A percentile compares a stretch with the other conserved stretches of the same genome.
phyloP scores from a whole-genome alignment of 2,797 vertebrate genomes.

The Melanotaenia boesemani region DNA sequence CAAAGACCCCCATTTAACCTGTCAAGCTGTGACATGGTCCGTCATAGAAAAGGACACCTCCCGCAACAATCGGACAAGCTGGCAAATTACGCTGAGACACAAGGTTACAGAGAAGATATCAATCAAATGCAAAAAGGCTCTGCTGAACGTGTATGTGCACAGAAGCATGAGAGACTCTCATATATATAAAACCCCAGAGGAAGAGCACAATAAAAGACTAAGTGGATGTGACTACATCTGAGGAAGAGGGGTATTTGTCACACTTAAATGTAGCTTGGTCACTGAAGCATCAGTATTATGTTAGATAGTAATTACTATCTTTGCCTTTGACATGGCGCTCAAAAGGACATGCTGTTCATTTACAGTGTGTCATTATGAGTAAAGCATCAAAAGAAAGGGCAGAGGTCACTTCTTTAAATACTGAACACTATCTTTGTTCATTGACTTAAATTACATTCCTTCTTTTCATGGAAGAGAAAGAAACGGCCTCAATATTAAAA shows the following conservation, averaged over 20 bases:
- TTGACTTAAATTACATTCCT: too few relatives aligned
- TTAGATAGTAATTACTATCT: slow-evolving; percentile 22
- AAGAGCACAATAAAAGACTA: slow-evolving; percentile 35
- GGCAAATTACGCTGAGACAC: slow-evolving; percentile 21
- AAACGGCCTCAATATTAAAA: neutral
- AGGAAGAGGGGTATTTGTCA: slow-evolving; percentile 48
- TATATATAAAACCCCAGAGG: slow-evolving; percentile 5
- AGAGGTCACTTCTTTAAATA: slow-evolving; percentile 14
- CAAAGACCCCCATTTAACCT: slow-evolving; percentile 69
- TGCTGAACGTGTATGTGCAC: slow-evolving; percentile 13
- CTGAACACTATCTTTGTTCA: neutral
- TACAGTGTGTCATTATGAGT: slow-evolving; percentile 11
- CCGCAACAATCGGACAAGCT: slow-evolving; percentile 42
- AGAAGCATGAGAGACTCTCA: slow-evolving; percentile 13
- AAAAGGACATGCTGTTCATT: slow-evolving; percentile 1
- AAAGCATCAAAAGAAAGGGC: neutral
- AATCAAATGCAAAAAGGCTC: slow-evolving; percentile 55
- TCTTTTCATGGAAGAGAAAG: neutral
- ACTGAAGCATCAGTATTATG: slow-evolving; percentile 27
- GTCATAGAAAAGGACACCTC: slow-evolving; percentile 60
- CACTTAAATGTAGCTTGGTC: slow-evolving; percentile 36
- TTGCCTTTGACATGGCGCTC: neutral
- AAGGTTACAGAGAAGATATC: slow-evolving; percentile 60
- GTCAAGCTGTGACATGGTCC: slow-evolving; percentile 62
- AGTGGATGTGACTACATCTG: slow-evolving; percentile 37